Percentiles rank a stretch among this genome's conserved stretches.
Evolutionary conservation across 2,888 invertebrate genomes (phyloP).

Genomic region (Smittia aterrima): DNA sequence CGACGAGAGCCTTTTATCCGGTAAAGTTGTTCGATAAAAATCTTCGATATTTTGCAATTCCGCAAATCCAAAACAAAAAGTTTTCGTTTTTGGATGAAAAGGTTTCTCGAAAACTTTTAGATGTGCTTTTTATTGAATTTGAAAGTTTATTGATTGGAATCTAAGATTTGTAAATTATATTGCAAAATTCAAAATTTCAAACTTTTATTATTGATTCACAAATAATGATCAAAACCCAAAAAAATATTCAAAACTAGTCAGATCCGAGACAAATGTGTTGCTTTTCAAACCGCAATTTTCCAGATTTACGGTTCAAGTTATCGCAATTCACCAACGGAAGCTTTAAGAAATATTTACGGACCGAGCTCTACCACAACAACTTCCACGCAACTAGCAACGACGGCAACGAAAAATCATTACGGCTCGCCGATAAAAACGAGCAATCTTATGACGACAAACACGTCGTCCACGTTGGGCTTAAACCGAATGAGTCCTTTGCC

Average conservation of each 20-base stretch:
- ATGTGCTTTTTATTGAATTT: constrained; percentile 41
- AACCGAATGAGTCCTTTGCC: constrained; percentile 46
- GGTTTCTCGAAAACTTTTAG: constrained; percentile 18
- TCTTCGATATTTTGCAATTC: constrained; percentile 15
- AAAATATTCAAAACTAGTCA: constrained; percentile 43
- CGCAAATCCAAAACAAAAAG: background rate
- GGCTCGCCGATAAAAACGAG: background rate
- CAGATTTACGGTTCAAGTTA: constrained; percentile 53
- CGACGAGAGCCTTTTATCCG: constrained; percentile 36
- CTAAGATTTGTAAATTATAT: constrained; percentile 26
- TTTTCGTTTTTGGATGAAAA: constrained; percentile 4
- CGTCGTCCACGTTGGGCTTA: constrained; percentile 39
- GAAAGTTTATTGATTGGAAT: constrained; percentile 35
- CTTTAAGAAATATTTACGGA: constrained; percentile 17
- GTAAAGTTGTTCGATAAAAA: constrained; percentile 40
- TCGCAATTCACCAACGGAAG: constrained; percentile 50
- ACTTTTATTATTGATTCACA: constrained; percentile 42
- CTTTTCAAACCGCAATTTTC: constrained; percentile 51
- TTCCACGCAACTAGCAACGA: constrained; percentile 22
- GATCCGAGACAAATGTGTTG: constrained; percentile 38
- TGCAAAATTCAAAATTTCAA: constrained; percentile 36
- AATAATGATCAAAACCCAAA: constrained; percentile 44
- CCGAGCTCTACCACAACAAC: background rate
- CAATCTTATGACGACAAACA: constrained; percentile 29
- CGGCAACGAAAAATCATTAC: constrained; percentile 17